These are phyloP conservation scores for Hemicordylus capensis DNA, from an alignment of 2,113 vertebrate genomes.

Conservation along the genomic window DNA sequence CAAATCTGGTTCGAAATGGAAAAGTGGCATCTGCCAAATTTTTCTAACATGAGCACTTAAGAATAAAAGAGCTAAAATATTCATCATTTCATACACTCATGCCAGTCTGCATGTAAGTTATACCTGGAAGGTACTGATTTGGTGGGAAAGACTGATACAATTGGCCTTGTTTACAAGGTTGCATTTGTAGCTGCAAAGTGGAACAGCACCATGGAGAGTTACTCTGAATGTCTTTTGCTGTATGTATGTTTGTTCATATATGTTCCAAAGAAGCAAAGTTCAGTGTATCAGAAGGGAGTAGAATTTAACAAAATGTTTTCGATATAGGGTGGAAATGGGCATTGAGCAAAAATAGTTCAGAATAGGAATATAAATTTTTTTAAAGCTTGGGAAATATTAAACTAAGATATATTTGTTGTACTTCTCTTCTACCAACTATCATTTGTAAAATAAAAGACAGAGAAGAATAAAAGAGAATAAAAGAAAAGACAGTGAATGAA, in stretches of 20 bases:
- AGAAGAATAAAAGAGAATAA: no score
- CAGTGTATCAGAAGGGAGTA: no score
- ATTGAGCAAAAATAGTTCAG: not conserved
- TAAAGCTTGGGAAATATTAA: not conserved
- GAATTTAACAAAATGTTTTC: not conserved
- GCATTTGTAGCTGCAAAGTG: not conserved
- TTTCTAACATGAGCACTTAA: not conserved
- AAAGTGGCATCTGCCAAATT: not conserved
- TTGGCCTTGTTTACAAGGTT: not conserved
- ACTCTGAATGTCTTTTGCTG: not conserved
- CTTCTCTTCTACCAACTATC: not conserved
- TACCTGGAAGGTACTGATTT: not conserved
- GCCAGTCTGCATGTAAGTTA: not conserved
- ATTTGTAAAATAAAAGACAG: not conserved
- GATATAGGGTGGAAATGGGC: not conserved
- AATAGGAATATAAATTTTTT: not conserved
- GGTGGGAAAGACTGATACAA: not conserved
- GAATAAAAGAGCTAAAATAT: not conserved
- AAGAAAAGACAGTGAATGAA: no score
- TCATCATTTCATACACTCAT: not conserved
- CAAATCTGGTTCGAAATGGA: not conserved
- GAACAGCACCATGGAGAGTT: not conserved
- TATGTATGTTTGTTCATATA: not conserved
- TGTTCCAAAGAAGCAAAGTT: no score
- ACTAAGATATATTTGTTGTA: not conserved